phyloP scores from a whole-genome alignment of 2,797 vertebrate genomes.

The Leptoclinus maculatus region DNA sequence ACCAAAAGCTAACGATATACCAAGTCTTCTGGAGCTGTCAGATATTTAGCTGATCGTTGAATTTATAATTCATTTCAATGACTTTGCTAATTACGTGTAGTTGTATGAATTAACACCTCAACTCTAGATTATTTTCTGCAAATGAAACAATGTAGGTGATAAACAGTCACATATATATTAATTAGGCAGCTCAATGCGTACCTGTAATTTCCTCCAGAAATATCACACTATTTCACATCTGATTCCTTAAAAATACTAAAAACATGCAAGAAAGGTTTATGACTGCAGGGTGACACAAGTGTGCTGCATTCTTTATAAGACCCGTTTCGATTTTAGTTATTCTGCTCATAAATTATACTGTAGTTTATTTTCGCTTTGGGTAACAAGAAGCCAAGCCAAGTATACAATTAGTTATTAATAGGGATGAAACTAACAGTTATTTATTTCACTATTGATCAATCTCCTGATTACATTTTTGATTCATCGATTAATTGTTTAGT shows the following conservation, averaged over 20 bases:
- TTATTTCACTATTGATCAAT: not conserved
- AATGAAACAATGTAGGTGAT: slow-evolving; percentile 3
- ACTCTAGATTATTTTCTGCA: slow-evolving; percentile 13
- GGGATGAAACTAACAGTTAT: not conserved
- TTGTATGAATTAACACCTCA: slow-evolving; percentile 25
- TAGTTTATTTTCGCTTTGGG: slow-evolving; percentile 47
- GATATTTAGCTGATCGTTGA: slow-evolving; percentile 45
- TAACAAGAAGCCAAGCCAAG: slow-evolving; percentile 55
- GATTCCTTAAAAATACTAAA: not conserved
- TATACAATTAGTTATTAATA: slow-evolving; percentile 55
- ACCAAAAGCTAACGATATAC: slow-evolving; percentile 22
- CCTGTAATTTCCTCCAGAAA: slow-evolving; percentile 7
- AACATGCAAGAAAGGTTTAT: slow-evolving; percentile 31
- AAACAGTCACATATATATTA: not conserved
- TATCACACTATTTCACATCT: not conserved
- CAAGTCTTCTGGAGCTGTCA: slow-evolving; percentile 43
- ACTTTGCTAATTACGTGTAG: slow-evolving; percentile 32
- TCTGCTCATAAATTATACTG: slow-evolving; percentile 53
- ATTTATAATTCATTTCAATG: slow-evolving; percentile 45
- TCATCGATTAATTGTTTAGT: not conserved
- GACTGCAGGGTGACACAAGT: slow-evolving; percentile 50
- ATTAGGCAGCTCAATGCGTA: not conserved
- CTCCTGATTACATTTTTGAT: not conserved
- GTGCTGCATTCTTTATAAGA: slow-evolving; percentile 40
- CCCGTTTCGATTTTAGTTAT: not conserved